Evolutionary conservation across 37 sponge, comb jelly and placozoan species (phyloP), one percentile per base, ranked within the genome.

Genomic region (Oopsacas minuta): DNA sequence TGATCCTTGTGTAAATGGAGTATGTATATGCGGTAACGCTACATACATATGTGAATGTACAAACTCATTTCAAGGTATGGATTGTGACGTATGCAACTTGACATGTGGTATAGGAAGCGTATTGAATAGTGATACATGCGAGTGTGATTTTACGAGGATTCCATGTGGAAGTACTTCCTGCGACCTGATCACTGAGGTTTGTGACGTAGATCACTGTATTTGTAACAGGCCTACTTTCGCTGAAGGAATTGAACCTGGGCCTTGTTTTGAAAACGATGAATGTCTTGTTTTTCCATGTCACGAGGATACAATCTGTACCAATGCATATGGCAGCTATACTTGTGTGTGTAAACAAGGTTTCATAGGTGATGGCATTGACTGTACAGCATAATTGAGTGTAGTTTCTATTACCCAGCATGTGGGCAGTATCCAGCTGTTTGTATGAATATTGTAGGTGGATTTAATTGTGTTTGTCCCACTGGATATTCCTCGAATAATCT

Each of bases 1-100:
- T 35, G 35, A 28, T 61, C 39, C 84, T 25, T 87, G 88, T 53
- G 36, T 39, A 20, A 87, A 84, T 46, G 84, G 82, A 28, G 1
- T 10, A 7, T 61, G 75, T 61, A n/a, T 61, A 32, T 25, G 28
- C 28, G 75, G 75, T 5, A 61, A 61, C 30, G 7, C 1, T 25
- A 61, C 28, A 5, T 61, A 61, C 22, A 61, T 5, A 25, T 61
- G 75, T 12, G 75, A 20, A n/a, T 61, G 75, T 12, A 3, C 30
- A 20, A 34, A 34, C 7, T 10, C 1, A 32, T 61, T 61, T n/a
- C 5, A 10, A 61, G 75, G 75, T 7, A 61, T 20, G 22, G 28
- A 61, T n/a, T 61, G 75, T 12, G 75, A 61, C 20, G 20, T 61
- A 3, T 61, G 75, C 30, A 61, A 12, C 22, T 32, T 61, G 7